Evolutionary conservation across 1,140 invertebrate genomes (phyloP).

Genomic region (Habropoda laboriosa): DNA sequence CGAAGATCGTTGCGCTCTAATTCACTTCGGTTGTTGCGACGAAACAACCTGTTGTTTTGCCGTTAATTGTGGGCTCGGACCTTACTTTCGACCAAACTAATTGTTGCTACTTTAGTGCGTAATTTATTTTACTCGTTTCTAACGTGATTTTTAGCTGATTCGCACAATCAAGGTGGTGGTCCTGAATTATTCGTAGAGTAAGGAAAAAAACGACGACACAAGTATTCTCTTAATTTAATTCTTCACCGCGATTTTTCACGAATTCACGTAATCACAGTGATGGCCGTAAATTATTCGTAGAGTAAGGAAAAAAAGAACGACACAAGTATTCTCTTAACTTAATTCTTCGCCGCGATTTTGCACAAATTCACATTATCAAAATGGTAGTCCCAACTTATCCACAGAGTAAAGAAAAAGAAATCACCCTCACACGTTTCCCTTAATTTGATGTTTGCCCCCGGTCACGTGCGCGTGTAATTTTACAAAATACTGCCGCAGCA

Average conservation of each 20-base stretch:
- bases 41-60: not conserved
- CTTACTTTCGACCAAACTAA: not conserved
- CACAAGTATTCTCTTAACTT: no score
- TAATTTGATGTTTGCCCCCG: constrained; percentile 3
- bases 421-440: no score
- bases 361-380: no score
- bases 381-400: not conserved
- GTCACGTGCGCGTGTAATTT: not conserved
- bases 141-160: not conserved
- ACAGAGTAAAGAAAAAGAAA: not conserved
- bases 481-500: not conserved
- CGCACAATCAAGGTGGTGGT: not conserved
- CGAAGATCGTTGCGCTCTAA: not conserved
- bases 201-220: not conserved
- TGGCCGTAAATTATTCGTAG: not conserved
- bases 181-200: not conserved
- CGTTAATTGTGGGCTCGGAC: not conserved
- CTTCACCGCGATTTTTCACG: no score
- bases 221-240: no score
- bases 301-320: not conserved
- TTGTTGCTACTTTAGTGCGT: no score
- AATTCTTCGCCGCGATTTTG: no score
- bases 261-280: not conserved
- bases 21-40: not conserved
- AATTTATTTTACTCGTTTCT: not conserved